A percentile compares a stretch with the other conserved stretches of the same genome.
phyloP scores from a whole-genome alignment of 1,140 invertebrate genomes.

The Periplaneta americana region DNA sequence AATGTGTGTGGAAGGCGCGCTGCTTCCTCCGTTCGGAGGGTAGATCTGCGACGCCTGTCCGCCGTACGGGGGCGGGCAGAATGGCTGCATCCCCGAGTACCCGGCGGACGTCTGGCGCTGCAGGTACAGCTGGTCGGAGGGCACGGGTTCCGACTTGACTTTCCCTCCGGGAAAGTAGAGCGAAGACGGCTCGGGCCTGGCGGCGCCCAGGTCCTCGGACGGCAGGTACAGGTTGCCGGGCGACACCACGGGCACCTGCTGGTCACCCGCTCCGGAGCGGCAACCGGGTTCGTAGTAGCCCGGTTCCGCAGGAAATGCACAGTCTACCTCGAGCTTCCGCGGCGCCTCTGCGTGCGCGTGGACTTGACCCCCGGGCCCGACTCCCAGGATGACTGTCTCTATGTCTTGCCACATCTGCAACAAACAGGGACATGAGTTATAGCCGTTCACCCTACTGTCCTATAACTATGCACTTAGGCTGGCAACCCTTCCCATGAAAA shows the following conservation, averaged over 20 bases:
- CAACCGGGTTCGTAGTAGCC: background rate
- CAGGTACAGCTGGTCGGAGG: background rate
- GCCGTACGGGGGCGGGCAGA: slow-evolving; percentile 6
- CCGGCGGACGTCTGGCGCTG: background rate
- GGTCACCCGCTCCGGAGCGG: slow-evolving; percentile 2
- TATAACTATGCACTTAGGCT: no score
- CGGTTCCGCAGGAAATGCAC: background rate
- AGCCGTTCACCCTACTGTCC: no score
- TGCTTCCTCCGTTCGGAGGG: background rate
- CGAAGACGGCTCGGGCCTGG: slow-evolving; percentile 11
- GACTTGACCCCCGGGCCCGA: slow-evolving; percentile 11
- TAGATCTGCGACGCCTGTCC: background rate
- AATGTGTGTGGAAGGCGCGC: background rate
- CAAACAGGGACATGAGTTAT: no score
- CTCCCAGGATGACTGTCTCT: slow-evolving; percentile 40
- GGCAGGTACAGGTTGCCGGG: background rate
- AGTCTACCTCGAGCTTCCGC: slow-evolving; percentile 1
- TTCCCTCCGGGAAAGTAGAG: slow-evolving; percentile 12
- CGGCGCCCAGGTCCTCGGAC: background rate
- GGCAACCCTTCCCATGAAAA: no score
- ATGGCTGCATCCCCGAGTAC: slow-evolving; percentile 8
- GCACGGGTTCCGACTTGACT: slow-evolving; percentile 4
- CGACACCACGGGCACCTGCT: slow-evolving; percentile 16
- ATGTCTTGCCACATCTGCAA: slow-evolving; percentile 48
- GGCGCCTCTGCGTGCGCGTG: background rate